Conservation (phyloP, 2,797 vertebrate genomes). For the Avahi laniger region DNA sequence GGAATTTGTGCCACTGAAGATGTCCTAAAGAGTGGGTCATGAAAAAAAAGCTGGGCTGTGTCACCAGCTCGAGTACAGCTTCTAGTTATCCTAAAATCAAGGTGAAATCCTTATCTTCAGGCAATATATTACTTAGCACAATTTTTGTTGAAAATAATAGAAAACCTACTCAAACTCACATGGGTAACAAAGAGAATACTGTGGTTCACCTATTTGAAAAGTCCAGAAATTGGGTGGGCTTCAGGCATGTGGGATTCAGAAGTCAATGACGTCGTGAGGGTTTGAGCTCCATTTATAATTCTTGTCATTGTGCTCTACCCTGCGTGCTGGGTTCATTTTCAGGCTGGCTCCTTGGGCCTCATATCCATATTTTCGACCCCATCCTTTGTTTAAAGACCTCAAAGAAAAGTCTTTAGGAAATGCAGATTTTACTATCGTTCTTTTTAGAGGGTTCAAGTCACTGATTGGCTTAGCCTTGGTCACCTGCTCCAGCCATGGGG, state of each 20-base stretch:
- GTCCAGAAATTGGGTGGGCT: not conserved
- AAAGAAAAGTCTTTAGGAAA: not conserved
- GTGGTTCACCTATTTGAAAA: not conserved
- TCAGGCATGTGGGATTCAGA: not conserved
- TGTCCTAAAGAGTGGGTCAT: not conserved
- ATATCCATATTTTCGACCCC: rapidly evolving
- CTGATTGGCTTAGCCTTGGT: not conserved
- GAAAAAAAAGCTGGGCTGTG: not conserved
- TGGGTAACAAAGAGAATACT: not conserved
- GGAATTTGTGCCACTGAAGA: conserved; percentile 45
- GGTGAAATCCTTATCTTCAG: not conserved
- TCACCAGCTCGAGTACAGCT: not conserved
- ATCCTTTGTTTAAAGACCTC: not conserved
- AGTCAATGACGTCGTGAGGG: not conserved
- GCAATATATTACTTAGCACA: not conserved
- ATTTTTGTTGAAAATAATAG: not conserved
- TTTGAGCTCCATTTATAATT: not conserved
- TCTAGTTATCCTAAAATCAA: not conserved
- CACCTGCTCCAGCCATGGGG: not conserved
- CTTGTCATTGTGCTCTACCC: not conserved
- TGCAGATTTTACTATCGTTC: not conserved
- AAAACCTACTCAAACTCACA: not conserved
- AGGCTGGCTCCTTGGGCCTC: not conserved
- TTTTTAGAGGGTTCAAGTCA: not conserved
- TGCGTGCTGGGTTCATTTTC: not conserved